A percentile compares a stretch with the other conserved stretches of the same genome.
phyloP scores from a whole-genome alignment of 2,888 invertebrate genomes.

The Pammene fasciana region DNA sequence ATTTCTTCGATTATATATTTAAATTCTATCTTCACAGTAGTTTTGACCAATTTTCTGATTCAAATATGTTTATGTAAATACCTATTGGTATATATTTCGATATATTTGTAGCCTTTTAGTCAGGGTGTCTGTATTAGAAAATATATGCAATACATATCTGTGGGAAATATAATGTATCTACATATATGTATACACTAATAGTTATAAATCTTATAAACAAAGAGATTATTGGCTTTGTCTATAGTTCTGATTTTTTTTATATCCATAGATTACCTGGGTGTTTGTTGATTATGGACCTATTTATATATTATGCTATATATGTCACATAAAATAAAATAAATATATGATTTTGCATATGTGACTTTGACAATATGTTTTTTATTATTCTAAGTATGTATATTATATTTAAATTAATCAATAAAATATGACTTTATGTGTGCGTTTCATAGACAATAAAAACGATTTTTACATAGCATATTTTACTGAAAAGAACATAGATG shows the following conservation, averaged over 20 bases:
- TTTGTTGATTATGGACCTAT: slow-evolving; percentile 27
- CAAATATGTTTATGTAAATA: slow-evolving; percentile 40
- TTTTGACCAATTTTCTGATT: slow-evolving; percentile 52
- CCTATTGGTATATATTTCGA: slow-evolving; percentile 43
- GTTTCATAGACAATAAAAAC: slow-evolving; percentile 28
- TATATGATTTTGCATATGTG: slow-evolving; percentile 62
- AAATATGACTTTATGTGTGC: slow-evolving; percentile 23
- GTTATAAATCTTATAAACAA: slow-evolving; percentile 7
- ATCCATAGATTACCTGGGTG: slow-evolving; percentile 9
- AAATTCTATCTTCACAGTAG: slow-evolving; percentile 49
- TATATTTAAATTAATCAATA: background rate
- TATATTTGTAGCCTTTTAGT: slow-evolving; percentile 53
- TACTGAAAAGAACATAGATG: background rate
- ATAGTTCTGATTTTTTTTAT: slow-evolving; percentile 15
- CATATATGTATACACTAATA: slow-evolving; percentile 41
- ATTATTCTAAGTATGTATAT: slow-evolving; percentile 28
- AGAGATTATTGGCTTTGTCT: slow-evolving; percentile 1
- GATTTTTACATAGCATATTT: slow-evolving; percentile 8
- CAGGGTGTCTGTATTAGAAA: slow-evolving; percentile 58
- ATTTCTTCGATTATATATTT: slow-evolving; percentile 50
- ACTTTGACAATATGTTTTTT: slow-evolving; percentile 74
- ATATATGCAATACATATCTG: slow-evolving; percentile 46
- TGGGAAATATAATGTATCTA: slow-evolving; percentile 22
- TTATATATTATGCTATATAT: slow-evolving; percentile 29
- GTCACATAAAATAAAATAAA: slow-evolving; percentile 36